phyloP scores from a whole-genome alignment of 2,888 invertebrate genomes.

The Trichogramma evanescens region DNA sequence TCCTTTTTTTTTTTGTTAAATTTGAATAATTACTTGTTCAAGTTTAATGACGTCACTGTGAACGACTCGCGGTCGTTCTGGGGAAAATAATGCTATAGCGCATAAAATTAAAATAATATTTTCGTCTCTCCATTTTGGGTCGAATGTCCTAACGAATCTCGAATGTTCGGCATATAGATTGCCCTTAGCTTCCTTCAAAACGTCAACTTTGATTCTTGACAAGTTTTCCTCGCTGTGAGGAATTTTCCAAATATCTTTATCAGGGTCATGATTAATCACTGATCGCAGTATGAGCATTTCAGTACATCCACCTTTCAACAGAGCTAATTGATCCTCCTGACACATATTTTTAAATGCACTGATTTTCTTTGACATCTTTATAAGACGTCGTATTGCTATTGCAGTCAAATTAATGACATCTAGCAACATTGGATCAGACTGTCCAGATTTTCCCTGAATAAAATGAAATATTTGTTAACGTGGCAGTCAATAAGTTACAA shows the following conservation, averaged over 20 bases:
- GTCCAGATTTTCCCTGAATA: slow-evolving; percentile 38
- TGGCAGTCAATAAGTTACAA: not conserved
- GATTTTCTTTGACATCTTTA: slow-evolving; percentile 79
- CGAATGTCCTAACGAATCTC: slow-evolving; percentile 77
- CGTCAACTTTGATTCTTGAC: slow-evolving; percentile 76
- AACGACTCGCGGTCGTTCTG: slow-evolving; percentile 70
- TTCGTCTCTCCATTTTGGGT: slow-evolving; percentile 81
- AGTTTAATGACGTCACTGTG: slow-evolving; percentile 78
- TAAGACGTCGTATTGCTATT: slow-evolving; percentile 79
- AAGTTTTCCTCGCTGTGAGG: slow-evolving; percentile 71
- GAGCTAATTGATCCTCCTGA: slow-evolving; percentile 84
- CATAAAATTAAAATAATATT: slow-evolving; percentile 84
- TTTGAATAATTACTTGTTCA: slow-evolving; percentile 62
- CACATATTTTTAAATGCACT: slow-evolving; percentile 88
- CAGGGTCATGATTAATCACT: slow-evolving; percentile 84
- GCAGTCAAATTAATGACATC: slow-evolving; percentile 87
- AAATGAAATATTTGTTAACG: slow-evolving; percentile 3
- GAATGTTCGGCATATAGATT: slow-evolving; percentile 84
- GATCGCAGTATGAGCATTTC: slow-evolving; percentile 94
- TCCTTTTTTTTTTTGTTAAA: slow-evolving; percentile 6
- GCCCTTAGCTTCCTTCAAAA: slow-evolving; percentile 84
- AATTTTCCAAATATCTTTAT: slow-evolving; percentile 85
- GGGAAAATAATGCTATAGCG: slow-evolving; percentile 85
- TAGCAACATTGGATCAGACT: slow-evolving; percentile 62
- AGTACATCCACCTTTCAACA: slow-evolving; percentile 88